These are phyloP conservation scores for Pontoporia blainvillei DNA, from an alignment of 2,113 vertebrate genomes.

Conservation along the genomic window DNA sequence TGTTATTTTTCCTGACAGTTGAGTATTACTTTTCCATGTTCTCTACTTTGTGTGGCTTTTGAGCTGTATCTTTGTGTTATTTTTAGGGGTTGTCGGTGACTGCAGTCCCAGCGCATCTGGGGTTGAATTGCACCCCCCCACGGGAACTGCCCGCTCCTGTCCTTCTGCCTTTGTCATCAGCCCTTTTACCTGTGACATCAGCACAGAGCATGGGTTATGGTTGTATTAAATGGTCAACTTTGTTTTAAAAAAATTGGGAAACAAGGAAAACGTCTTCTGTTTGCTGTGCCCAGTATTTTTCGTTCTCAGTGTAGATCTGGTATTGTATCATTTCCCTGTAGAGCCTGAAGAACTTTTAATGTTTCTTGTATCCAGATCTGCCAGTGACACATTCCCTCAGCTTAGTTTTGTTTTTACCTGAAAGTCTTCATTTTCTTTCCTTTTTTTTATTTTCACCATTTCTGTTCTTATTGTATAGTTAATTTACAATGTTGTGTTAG, in stretches of 20 bases:
- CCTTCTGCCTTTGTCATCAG: accelerated
- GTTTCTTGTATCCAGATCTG: not conserved
- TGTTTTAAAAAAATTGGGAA: not conserved
- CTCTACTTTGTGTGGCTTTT: accelerated
- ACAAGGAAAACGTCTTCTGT: not conserved
- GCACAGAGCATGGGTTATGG: accelerated
- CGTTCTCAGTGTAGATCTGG: not conserved
- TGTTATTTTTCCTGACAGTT: too few species aligned
- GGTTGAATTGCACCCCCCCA: not conserved
- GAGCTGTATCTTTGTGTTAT: accelerated
- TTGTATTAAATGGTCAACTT: not conserved
- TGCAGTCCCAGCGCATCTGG: accelerated
- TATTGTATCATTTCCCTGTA: not conserved
- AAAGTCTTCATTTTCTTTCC: too few species aligned
- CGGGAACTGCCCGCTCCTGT: not conserved
- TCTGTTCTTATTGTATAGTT: too few species aligned
- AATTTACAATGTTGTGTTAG: too few species aligned
- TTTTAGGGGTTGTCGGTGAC: not conserved
- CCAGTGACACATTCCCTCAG: not conserved
- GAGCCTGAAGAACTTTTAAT: too few species aligned
- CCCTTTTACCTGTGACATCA: accelerated
- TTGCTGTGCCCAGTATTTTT: too few species aligned
- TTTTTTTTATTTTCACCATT: too few species aligned
- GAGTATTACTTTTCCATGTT: accelerated
- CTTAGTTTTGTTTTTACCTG: too few species aligned